These are phyloP conservation scores for Trachelus iudaicus DNA, from an alignment of 2,888 invertebrate genomes.

Conservation along the genomic window DNA sequence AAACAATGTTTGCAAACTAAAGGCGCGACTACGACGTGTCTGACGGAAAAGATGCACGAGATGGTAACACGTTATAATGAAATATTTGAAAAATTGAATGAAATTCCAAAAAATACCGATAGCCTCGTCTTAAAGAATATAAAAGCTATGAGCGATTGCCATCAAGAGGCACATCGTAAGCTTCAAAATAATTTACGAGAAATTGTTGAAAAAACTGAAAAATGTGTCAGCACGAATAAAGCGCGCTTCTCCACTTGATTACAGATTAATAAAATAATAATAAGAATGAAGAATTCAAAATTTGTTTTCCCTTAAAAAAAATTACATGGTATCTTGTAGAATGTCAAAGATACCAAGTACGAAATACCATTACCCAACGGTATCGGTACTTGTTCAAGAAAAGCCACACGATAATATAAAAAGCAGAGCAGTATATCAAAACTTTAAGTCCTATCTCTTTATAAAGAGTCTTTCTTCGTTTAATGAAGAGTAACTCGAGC, in stretches of 20 bases:
- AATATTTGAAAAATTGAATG: conserved; percentile 8
- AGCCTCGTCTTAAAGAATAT: background rate
- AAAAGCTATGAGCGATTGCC: conserved; percentile 9
- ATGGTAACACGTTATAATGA: background rate
- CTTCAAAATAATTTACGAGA: conserved; percentile 6
- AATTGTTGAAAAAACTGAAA: conserved; percentile 1
- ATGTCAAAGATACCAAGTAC: background rate
- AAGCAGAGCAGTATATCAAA: background rate
- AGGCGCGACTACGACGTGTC: background rate
- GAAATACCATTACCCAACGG: background rate
- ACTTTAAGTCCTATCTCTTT: background rate
- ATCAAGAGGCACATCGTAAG: conserved; percentile 9
- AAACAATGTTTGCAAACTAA: background rate
- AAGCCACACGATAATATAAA: background rate
- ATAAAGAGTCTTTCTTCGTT: background rate
- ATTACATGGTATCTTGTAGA: background rate
- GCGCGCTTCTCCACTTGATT: background rate
- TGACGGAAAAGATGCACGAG: background rate
- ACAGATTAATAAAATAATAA: background rate
- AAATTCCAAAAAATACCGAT: background rate
- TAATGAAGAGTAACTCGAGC: background rate
- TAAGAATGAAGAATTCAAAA: background rate
- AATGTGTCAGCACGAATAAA: background rate
- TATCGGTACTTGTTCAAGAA: background rate
- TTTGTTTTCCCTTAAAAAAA: background rate